Conservation (phyloP, 2,888 invertebrate genomes). For the Andrena bicolor region DNA sequence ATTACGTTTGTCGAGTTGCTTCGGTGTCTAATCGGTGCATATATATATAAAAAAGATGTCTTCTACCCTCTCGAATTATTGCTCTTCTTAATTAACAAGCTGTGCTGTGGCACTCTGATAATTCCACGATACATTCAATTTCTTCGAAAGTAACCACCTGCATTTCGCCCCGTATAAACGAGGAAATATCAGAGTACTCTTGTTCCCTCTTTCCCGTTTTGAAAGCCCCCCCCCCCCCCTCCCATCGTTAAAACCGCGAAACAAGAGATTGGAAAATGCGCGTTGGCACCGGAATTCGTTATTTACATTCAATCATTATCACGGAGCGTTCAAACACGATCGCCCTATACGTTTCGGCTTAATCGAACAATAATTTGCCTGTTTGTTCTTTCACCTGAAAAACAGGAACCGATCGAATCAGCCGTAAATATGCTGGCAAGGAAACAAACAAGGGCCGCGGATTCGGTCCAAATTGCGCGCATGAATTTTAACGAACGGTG, state of each 20-base stretch:
- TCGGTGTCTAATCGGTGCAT: not conserved
- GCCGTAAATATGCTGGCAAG: constrained; percentile 55
- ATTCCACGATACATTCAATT: too few species aligned
- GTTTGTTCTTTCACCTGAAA: constrained; percentile 29
- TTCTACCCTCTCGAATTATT: not conserved
- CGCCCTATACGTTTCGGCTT: constrained; percentile 33
- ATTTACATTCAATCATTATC: constrained; percentile 26
- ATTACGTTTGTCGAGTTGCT: not conserved
- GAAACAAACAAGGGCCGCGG: constrained; percentile 48
- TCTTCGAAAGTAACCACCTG: too few species aligned
- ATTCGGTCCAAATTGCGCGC: constrained; percentile 53
- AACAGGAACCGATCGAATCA: constrained; percentile 30
- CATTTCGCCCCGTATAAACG: too few species aligned
- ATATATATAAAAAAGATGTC: too few species aligned
- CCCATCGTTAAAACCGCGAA: not conserved
- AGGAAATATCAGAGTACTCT: not conserved
- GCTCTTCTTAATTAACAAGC: not conserved
- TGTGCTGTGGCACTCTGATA: too few species aligned
- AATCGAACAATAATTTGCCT: constrained; percentile 54
- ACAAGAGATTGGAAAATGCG: constrained; percentile 1
- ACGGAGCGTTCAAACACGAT: constrained; percentile 4
- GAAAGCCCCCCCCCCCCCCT: not conserved
- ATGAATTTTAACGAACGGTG: constrained; percentile 63
- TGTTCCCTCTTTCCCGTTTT: not conserved
- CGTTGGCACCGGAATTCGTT: constrained; percentile 2